Conservation (phyloP, 2,888 invertebrate species). For the Zaprionus lineosus region DNA sequence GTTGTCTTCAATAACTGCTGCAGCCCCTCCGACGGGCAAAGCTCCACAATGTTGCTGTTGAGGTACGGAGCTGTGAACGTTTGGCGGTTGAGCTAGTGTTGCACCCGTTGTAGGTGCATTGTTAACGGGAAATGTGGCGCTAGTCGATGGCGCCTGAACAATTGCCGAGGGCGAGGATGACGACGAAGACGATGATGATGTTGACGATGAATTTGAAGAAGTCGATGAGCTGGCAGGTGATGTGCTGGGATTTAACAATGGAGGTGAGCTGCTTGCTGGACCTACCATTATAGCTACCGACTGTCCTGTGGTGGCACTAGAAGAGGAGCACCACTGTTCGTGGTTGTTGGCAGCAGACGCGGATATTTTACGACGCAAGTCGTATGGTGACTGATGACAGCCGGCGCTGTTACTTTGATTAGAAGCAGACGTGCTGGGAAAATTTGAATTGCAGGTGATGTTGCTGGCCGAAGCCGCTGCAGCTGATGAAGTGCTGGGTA, state of each 20-base stretch:
- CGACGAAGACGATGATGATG: conserved; percentile 61
- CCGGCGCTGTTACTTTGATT: conserved; percentile 53
- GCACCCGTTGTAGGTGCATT: conserved; percentile 79
- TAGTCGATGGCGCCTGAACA: conserved; percentile 80
- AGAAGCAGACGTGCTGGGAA: conserved; percentile 43
- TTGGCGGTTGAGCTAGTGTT: conserved; percentile 79
- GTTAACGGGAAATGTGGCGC: conserved; percentile 79
- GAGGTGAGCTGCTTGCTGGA: conserved; percentile 68
- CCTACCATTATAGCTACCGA: conserved; percentile 60
- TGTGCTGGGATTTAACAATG: conserved; percentile 65
- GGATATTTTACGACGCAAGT: conserved; percentile 90
- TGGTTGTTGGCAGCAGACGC: conserved; percentile 75
- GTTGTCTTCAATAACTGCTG: conserved; percentile 80
- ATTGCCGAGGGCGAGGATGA: conserved; percentile 66
- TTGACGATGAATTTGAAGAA: conserved; percentile 62
- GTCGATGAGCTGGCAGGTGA: conserved; percentile 58
- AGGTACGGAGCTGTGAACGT: conserved; percentile 80
- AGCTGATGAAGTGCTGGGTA: conserved; percentile 52
- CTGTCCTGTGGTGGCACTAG: conserved; percentile 22
- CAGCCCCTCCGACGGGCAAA: conserved; percentile 76
- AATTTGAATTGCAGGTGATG: conserved; percentile 41
- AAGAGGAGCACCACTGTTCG: conserved; percentile 80
- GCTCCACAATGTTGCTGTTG: conserved; percentile 80
- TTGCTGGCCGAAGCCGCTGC: conserved; percentile 32
- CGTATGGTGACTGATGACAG: conserved; percentile 94